Evolutionary conservation across 2,888 invertebrate genomes (phyloP).

Genomic region (Neria commutata): DNA sequence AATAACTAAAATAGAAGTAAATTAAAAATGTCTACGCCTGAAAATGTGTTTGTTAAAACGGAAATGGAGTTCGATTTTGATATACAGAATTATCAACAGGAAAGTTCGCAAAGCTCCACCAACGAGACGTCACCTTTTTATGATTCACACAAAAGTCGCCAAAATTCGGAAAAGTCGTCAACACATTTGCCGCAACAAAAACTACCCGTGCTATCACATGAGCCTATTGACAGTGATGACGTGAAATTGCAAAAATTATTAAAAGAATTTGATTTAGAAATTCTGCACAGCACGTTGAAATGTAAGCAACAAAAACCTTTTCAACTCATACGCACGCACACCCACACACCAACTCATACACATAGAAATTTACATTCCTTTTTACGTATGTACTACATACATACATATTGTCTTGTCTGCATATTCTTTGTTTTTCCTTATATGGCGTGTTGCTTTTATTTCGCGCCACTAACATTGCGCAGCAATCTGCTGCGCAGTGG

Average conservation of each 20-base stretch:
- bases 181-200: background rate
- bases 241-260: slow-evolving; percentile 15
- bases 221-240: slow-evolving; percentile 12
- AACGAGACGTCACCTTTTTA: no score
- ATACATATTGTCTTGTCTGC: no score
- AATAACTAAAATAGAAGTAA: background rate
- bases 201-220: background rate
- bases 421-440: no score
- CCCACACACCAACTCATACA: no score
- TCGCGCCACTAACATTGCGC: no score
- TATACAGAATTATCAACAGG: slow-evolving; percentile 7
- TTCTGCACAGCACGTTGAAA: slow-evolving; percentile 22
- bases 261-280: slow-evolving; percentile 25
- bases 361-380: no score
- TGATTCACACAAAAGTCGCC: background rate
- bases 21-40: slow-evolving; percentile 6
- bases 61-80: slow-evolving; percentile 20
- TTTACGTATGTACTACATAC: no score
- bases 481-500: no score
- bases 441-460: no score
- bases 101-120: slow-evolving; percentile 16
- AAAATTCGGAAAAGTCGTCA: background rate
- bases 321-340: no score
- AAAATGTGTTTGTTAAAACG: slow-evolving; percentile 15
- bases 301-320: no score